Percentiles rank a stretch among this genome's conserved stretches.
These are phyloP conservation scores for Drosophila subobscura DNA, from an alignment of 1,140 invertebrate species.

Conservation along the genomic window DNA sequence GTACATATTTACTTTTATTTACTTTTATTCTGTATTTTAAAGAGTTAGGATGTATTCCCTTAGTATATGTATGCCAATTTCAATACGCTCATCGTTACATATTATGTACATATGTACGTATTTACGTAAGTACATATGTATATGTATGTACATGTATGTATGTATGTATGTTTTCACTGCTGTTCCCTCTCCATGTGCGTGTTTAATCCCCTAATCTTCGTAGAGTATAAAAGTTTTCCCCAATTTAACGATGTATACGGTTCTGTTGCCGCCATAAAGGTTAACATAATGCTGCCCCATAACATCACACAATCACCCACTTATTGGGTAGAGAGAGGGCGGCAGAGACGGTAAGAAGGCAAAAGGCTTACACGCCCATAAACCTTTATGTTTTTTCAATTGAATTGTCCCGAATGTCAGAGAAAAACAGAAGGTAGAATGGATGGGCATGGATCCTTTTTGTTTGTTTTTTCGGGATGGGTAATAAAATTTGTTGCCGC, in stretches of 20 bases:
- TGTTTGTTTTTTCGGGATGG: slow-evolving; percentile 7
- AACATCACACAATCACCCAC: slow-evolving; percentile 57
- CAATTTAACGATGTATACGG: slow-evolving; percentile 5
- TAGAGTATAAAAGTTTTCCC: slow-evolving; percentile 10
- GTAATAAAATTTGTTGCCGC: slow-evolving; percentile 60
- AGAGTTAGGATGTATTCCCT: too few species aligned
- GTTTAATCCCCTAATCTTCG: slow-evolving; percentile 5
- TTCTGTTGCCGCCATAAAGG: slow-evolving; percentile 43
- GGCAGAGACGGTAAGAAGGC: slow-evolving; percentile 12
- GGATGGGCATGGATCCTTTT: not conserved
- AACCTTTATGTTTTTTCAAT: slow-evolving; percentile 66
- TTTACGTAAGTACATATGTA: too few species aligned
- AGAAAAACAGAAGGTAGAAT: not conserved
- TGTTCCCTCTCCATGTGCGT: too few species aligned
- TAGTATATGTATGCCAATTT: too few species aligned
- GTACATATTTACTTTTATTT: too few species aligned
- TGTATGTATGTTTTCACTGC: too few species aligned
- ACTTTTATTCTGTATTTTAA: too few species aligned
- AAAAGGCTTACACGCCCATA: slow-evolving; percentile 63
- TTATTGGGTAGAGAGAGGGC: slow-evolving; percentile 11
- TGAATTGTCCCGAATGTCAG: slow-evolving; percentile 54
- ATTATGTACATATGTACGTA: too few species aligned
- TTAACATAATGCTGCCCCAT: slow-evolving; percentile 54
- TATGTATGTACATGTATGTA: too few species aligned
- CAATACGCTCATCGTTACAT: too few species aligned